A percentile compares a stretch with the other conserved stretches of the same genome.
phyloP scores from a whole-genome alignment of 92 coral and sea anemone genomes.

The Porites rus region DNA sequence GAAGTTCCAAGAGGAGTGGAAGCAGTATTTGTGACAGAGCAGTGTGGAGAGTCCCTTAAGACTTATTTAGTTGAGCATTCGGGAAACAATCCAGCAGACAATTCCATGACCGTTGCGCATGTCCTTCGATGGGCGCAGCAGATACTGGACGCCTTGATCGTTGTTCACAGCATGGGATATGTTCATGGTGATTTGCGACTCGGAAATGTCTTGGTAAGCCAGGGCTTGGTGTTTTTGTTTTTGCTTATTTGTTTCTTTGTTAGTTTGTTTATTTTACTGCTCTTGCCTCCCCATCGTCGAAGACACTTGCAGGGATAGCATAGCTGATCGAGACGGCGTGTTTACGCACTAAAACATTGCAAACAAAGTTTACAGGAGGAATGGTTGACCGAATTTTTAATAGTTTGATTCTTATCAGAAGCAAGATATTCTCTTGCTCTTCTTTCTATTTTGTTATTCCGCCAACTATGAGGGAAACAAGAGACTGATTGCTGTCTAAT shows the following conservation, averaged over 20 bases:
- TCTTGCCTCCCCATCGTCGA: too few relatives aligned
- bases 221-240: not conserved
- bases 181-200: slow-evolving; percentile 35
- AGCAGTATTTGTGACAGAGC: slow-evolving; percentile 13
- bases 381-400: too few relatives aligned
- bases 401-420: too few relatives aligned
- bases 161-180: not conserved
- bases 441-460: too few relatives aligned
- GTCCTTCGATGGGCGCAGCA: slow-evolving; percentile 14
- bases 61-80: not conserved
- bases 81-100: not conserved
- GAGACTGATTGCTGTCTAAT: too few relatives aligned
- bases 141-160: slow-evolving; percentile 1
- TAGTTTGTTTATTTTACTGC: too few relatives aligned
- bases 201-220: slow-evolving; percentile 14
- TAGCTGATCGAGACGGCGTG: too few relatives aligned
- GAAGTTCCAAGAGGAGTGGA: not conserved
- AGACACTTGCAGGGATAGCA: too few relatives aligned
- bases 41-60: not conserved
- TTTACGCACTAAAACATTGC: too few relatives aligned
- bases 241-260: not conserved
- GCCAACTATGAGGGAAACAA: too few relatives aligned
- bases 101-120: not conserved
- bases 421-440: too few relatives aligned
- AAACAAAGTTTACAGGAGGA: too few relatives aligned